phyloP scores from a whole-genome alignment of 2,888 invertebrate genomes.

The Adelognathus sp. region DNA sequence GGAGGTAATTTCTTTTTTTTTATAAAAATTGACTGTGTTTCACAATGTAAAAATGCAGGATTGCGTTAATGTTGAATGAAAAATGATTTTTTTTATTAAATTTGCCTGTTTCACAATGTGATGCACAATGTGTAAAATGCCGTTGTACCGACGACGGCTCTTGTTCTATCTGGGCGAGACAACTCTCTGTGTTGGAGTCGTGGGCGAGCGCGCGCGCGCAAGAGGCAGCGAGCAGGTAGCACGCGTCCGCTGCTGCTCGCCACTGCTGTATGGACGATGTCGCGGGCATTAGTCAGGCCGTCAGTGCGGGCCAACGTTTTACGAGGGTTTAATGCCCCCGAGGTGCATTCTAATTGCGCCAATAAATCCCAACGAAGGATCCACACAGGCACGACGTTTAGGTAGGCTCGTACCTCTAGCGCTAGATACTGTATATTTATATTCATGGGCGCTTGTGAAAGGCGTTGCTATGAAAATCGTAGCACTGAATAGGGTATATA shows the following conservation, averaged over 20 bases:
- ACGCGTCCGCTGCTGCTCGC: conserved; percentile 59
- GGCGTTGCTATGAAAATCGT: conserved; percentile 9
- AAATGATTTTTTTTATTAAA: no score
- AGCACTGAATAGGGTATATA: no score
- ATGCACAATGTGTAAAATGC: no score
- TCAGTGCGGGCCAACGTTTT: conserved; percentile 77
- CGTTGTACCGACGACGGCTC: background rate
- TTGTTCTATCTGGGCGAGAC: background rate
- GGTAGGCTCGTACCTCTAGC: conserved; percentile 28
- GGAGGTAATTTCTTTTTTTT: no score
- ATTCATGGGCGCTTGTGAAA: background rate
- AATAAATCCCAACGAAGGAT: conserved; percentile 78
- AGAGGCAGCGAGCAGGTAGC: conserved; percentile 71
- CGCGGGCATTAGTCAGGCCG: conserved; percentile 75
- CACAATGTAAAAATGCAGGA: no score
- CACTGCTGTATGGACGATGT: conserved; percentile 52
- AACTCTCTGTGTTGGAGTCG: conserved; percentile 11
- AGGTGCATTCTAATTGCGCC: conserved; percentile 80
- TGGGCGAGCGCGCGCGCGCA: conserved; percentile 41
- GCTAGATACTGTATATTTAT: background rate
- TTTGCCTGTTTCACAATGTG: no score
- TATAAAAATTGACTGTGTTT: no score
- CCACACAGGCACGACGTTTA: conserved; percentile 46
- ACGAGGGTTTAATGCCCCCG: conserved; percentile 79
- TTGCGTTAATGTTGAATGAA: no score